These are phyloP conservation scores for Amblyopsis hoosieri DNA, from an alignment of 2,797 vertebrate species.

Conservation along the genomic window DNA sequence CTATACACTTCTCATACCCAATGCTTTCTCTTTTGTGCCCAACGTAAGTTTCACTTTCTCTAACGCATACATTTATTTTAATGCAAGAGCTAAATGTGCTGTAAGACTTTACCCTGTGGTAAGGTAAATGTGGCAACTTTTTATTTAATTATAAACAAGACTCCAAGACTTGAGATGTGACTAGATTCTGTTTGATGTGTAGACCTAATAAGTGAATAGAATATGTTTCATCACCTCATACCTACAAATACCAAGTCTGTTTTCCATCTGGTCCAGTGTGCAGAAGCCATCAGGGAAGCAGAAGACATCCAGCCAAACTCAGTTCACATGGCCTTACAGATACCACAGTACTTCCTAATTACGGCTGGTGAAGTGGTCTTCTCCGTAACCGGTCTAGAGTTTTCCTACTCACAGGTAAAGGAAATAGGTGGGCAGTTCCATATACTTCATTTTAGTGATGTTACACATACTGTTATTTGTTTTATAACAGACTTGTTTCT, in stretches of 20 bases:
- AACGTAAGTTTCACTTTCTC: constrained; percentile 58
- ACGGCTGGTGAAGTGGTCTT: constrained; percentile 93
- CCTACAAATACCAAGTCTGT: neutral
- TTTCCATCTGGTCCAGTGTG: constrained; percentile 58
- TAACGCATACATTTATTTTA: neutral
- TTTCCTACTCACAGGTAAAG: constrained; percentile 95
- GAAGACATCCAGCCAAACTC: constrained; percentile 87
- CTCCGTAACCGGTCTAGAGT: constrained; percentile 93
- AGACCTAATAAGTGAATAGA: too few relatives aligned
- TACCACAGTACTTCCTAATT: constrained; percentile 96
- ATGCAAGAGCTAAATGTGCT: too few relatives aligned
- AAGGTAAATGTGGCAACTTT: too few relatives aligned
- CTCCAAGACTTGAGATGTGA: too few relatives aligned
- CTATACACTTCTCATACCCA: constrained; percentile 80
- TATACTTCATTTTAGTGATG: neutral
- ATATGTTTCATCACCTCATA: too few relatives aligned
- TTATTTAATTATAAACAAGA: too few relatives aligned
- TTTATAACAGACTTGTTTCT: constrained; percentile 6
- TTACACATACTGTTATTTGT: neutral
- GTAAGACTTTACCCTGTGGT: too few relatives aligned
- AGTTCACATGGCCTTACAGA: constrained; percentile 90
- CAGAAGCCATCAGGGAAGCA: constrained; percentile 20
- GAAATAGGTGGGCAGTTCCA: neutral
- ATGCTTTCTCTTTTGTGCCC: constrained; percentile 40
- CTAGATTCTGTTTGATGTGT: too few relatives aligned